phyloP scores from a whole-genome alignment of 2,113 vertebrate genomes.

The Poecilia latipinna region DNA sequence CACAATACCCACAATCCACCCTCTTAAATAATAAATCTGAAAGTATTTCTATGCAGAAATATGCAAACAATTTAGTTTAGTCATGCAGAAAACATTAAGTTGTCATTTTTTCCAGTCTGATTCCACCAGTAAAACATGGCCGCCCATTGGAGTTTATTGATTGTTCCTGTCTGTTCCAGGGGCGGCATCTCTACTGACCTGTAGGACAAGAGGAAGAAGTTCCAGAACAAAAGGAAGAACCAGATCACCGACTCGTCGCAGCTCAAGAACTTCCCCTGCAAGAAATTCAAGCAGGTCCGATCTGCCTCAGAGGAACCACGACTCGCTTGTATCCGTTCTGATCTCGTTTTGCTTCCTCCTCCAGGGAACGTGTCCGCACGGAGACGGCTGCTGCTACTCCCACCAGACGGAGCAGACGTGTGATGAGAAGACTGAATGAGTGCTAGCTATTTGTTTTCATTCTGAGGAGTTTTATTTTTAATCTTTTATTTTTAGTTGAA shows the following conservation, averaged over 20 bases:
- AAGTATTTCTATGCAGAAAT: no score
- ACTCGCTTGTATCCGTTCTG: neutral
- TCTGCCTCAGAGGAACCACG: neutral
- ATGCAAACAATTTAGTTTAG: no score
- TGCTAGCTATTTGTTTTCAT: conserved; percentile 2
- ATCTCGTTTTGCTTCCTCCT: neutral
- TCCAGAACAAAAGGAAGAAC: conserved; percentile 88
- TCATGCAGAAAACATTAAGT: no score
- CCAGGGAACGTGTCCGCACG: conserved; percentile 83
- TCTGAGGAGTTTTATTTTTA: neutral
- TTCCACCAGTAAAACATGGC: no score
- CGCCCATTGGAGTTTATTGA: no score
- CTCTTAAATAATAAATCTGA: no score
- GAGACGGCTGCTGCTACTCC: conserved; percentile 85
- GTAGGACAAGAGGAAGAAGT: conserved; percentile 81
- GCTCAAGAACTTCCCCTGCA: conserved; percentile 85
- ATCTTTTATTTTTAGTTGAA: conserved; percentile 20
- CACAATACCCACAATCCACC: no score
- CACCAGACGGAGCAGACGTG: conserved; percentile 56
- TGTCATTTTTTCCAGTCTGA: no score
- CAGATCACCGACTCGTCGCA: conserved; percentile 63
- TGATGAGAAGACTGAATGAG: conserved; percentile 42
- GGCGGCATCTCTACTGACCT: conserved; percentile 73
- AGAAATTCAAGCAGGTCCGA: conserved; percentile 85
- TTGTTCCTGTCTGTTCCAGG: conserved; percentile 51